Evolutionary conservation across 2,113 vertebrate species (phyloP).

Genomic region (Apteryx mantelli): DNA sequence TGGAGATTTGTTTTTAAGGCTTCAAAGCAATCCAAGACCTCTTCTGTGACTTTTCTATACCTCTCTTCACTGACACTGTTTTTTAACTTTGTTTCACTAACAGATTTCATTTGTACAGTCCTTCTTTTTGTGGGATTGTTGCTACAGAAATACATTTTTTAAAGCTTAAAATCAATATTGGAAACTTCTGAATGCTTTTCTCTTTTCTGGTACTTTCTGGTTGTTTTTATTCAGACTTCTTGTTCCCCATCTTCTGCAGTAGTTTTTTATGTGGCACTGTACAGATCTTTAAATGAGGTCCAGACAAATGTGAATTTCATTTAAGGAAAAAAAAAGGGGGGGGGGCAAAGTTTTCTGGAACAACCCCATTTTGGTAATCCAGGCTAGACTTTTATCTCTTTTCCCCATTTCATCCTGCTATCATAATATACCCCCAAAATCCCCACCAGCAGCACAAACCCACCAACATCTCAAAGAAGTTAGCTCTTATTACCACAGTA

Average conservation of each 20-base stretch:
- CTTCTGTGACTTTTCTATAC: background rate
- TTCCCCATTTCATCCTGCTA: background rate
- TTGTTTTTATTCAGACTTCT: background rate
- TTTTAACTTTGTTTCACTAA: background rate
- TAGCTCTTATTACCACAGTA: background rate
- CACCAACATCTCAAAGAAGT: background rate
- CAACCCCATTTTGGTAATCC: background rate
- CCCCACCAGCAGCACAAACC: background rate
- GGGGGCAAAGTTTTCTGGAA: background rate
- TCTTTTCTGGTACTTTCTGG: background rate
- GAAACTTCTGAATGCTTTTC: background rate
- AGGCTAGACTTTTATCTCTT: background rate
- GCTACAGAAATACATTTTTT: background rate
- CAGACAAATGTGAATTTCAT: background rate
- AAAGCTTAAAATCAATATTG: background rate
- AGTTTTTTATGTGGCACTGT: background rate
- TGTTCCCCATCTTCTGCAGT: background rate
- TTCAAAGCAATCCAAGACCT: background rate
- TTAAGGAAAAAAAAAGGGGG: background rate
- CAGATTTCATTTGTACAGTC: background rate
- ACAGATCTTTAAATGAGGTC: background rate
- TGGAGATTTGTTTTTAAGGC: background rate
- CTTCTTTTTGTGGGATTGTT: background rate
- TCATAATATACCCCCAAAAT: background rate
- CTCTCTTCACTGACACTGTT: background rate